Conservation (phyloP, 2,113 vertebrate species). For the Leucoraja erinaceus region DNA sequence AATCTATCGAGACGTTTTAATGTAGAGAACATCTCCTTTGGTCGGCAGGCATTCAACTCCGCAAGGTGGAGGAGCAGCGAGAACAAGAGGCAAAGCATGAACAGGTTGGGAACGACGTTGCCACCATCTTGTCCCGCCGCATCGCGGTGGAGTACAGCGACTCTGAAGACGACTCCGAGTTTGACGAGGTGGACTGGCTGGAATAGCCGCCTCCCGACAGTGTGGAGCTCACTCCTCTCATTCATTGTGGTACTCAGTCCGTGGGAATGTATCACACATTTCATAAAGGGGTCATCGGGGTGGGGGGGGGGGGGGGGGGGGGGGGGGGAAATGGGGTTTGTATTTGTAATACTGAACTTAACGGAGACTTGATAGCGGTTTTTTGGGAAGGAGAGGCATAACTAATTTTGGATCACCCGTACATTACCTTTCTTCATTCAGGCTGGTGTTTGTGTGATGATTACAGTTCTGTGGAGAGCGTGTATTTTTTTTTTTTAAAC, state of each 20-base stretch:
- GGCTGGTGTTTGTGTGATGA: slow-evolving; percentile 13
- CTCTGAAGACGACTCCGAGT: slow-evolving; percentile 95
- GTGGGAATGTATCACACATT: slow-evolving; percentile 24
- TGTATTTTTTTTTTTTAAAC: slow-evolving; percentile 18
- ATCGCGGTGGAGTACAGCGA: slow-evolving; percentile 97
- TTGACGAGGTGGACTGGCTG: slow-evolving; percentile 97
- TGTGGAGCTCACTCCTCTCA: slow-evolving; percentile 6
- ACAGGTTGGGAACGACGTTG: slow-evolving; percentile 92
- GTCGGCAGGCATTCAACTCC: slow-evolving; percentile 84
- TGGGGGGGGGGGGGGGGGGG: no score
- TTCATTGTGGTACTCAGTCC: slow-evolving; percentile 34
- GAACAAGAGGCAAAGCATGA: slow-evolving; percentile 97
- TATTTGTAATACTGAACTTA: slow-evolving; percentile 32
- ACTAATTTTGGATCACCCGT: slow-evolving; percentile 18
- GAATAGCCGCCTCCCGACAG: slow-evolving; percentile 59
- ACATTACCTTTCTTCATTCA: not conserved
- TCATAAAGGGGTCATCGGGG: not conserved
- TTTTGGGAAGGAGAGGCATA: not conserved
- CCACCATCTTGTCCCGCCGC: slow-evolving; percentile 91
- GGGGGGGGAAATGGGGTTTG: not conserved
- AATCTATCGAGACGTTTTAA: not conserved
- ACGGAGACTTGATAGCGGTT: slow-evolving; percentile 16
- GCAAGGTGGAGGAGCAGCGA: slow-evolving; percentile 94
- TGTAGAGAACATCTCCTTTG: not conserved
- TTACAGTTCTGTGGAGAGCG: slow-evolving; percentile 29